Conservation (phyloP, 2,888 invertebrate species). For the Uloborus plumipes region DNA sequence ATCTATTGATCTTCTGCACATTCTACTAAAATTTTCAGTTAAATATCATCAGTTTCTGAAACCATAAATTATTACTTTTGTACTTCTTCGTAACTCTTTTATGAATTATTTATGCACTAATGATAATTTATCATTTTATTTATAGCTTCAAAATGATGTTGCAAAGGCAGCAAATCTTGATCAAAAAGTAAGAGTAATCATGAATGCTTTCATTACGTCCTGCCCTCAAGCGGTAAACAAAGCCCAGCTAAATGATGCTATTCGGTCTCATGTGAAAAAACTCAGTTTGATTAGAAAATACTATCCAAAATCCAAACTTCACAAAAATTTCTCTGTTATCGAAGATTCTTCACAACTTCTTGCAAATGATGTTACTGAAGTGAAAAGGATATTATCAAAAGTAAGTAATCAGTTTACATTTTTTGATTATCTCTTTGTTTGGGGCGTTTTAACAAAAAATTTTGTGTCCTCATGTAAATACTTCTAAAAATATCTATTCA, state of each 20-base stretch:
- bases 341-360: conserved; percentile 28
- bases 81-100: no score
- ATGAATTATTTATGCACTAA: no score
- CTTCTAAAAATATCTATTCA: no score
- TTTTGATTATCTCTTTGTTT: neutral
- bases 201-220: conserved; percentile 4
- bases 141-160: conserved; percentile 21
- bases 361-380: conserved; percentile 30
- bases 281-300: neutral
- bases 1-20: no score
- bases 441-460: no score
- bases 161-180: neutral
- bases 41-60: no score
- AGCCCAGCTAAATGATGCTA: conserved; percentile 7
- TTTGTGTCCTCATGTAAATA: no score
- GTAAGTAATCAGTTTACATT: conserved; percentile 2
- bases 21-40: no score
- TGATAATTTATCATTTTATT: neutral
- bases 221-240: conserved; percentile 8
- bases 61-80: no score
- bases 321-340: conserved; percentile 12
- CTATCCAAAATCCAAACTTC: conserved; percentile 7
- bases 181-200: conserved; percentile 1
- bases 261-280: conserved; percentile 11
- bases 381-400: conserved; percentile 18